Evolutionary conservation across 1,140 invertebrate genomes (phyloP).

Genomic region (Thaumetopoea pityocampa): DNA sequence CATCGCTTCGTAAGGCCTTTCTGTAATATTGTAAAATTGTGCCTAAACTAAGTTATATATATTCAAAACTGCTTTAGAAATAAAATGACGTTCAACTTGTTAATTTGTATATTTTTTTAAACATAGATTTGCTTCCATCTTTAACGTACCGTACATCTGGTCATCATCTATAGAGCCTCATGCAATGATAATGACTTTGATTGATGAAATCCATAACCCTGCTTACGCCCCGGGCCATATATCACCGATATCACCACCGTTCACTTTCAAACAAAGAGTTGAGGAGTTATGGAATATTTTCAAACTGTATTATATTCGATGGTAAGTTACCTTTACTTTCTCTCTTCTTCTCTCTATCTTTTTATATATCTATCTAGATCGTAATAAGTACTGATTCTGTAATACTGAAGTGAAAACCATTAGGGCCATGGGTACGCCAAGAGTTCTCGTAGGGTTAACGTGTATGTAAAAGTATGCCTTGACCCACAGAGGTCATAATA

Average conservation of each 20-base stretch:
- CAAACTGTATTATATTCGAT: constrained; percentile 5
- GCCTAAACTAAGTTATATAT: background rate
- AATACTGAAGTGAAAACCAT: background rate
- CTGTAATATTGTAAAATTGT: background rate
- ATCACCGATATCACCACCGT: constrained; percentile 15
- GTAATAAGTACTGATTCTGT: background rate
- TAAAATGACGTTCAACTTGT: background rate
- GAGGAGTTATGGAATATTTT: constrained; percentile 13
- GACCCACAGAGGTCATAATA: too few species aligned
- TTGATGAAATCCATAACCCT: constrained; percentile 23
- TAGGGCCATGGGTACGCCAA: background rate
- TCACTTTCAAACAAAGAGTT: constrained; percentile 21
- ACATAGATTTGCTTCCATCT: constrained; percentile 28
- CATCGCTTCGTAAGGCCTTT: too few species aligned
- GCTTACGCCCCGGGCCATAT: constrained; percentile 26
- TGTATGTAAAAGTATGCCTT: background rate
- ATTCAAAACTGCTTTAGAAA: too few species aligned
- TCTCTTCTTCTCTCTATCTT: too few species aligned
- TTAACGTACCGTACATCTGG: constrained; percentile 25
- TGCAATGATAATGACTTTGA: constrained; percentile 19
- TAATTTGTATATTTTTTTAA: constrained; percentile 8
- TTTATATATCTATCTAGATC: too few species aligned
- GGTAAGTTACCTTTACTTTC: constrained; percentile 10
- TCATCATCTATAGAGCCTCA: constrained; percentile 29
- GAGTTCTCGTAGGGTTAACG: background rate